These are phyloP conservation scores for Eulithis testata DNA, from an alignment of 2,888 invertebrate genomes.

Conservation along the genomic window DNA sequence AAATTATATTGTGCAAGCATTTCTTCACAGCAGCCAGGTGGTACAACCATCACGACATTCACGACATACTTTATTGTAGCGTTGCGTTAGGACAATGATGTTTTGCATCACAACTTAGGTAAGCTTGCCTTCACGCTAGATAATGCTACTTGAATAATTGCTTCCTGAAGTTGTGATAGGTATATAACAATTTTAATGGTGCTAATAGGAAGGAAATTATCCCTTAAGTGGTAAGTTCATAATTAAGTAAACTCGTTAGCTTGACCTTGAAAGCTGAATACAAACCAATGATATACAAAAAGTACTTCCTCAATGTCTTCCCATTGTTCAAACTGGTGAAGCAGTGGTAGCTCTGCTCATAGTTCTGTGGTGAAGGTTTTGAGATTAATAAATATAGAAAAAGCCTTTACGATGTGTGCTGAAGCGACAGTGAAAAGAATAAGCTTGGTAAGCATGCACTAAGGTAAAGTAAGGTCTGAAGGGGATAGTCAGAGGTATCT, in stretches of 20 bases:
- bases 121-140: slow-evolving; percentile 21
- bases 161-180: slow-evolving; percentile 21
- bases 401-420: too few relatives aligned
- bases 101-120: slow-evolving; percentile 39
- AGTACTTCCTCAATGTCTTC: too few relatives aligned
- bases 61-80: slow-evolving; percentile 34
- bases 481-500: too few relatives aligned
- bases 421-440: too few relatives aligned
- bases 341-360: too few relatives aligned
- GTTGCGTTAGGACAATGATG: slow-evolving; percentile 28
- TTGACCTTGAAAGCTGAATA: not conserved
- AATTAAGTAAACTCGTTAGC: not conserved
- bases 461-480: too few relatives aligned
- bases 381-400: too few relatives aligned
- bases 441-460: too few relatives aligned
- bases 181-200: not conserved
- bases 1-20: slow-evolving; percentile 44
- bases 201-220: slow-evolving; percentile 4
- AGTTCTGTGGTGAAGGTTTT: too few relatives aligned
- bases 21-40: slow-evolving; percentile 27
- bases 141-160: slow-evolving; percentile 20
- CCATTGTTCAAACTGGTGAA: too few relatives aligned
- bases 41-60: slow-evolving; percentile 35
- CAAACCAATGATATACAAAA: not conserved
- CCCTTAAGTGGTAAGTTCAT: not conserved